Evolutionary conservation across 2,113 vertebrate genomes (phyloP).

Genomic region (Thamnaconus septentrionalis): DNA sequence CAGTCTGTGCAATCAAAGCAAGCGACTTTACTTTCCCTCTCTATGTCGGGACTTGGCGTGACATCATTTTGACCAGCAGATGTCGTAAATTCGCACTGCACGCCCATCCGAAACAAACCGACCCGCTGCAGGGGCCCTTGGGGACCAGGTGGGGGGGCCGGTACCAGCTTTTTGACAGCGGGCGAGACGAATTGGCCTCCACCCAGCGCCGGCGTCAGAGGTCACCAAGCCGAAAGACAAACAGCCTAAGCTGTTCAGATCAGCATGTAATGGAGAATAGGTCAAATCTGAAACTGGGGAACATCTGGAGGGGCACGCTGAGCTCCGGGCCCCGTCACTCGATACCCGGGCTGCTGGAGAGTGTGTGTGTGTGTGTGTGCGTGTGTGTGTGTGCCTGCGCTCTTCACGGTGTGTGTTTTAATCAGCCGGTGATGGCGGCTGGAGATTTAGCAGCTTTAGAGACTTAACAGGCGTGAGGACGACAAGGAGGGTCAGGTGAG

Average conservation of each 20-base stretch:
- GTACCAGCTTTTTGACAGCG: not conserved
- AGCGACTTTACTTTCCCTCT: too few relatives aligned
- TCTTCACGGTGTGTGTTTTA: conserved; percentile 66
- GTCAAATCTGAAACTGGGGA: conserved; percentile 29
- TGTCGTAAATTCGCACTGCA: too few relatives aligned
- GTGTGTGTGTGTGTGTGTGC: conserved; percentile 18
- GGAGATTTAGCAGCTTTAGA: conserved; percentile 81
- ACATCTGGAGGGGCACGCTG: conserved; percentile 34
- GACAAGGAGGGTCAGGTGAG: conserved; percentile 57
- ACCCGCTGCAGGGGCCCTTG: too few relatives aligned
- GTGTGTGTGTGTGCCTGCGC: not conserved
- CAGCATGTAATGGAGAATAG: conserved; percentile 53
- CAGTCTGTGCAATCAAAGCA: too few relatives aligned
- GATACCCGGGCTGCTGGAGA: conserved; percentile 66
- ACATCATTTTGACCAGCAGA: not conserved
- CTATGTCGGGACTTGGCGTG: not conserved
- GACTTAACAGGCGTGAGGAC: conserved; percentile 82
- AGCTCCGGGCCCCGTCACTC: conserved; percentile 61
- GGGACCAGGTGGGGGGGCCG: too few relatives aligned
- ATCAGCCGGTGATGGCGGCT: conserved; percentile 70
- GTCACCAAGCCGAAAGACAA: conserved; percentile 31
- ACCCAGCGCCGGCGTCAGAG: conserved; percentile 16
- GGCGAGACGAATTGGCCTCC: not conserved
- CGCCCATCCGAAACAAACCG: too few relatives aligned
- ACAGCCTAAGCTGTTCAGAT: conserved; percentile 32